A percentile compares a stretch with the other conserved stretches of the same genome.
Conservation (phyloP, 2,797 vertebrate genomes). For the Molothrus ater region DNA sequence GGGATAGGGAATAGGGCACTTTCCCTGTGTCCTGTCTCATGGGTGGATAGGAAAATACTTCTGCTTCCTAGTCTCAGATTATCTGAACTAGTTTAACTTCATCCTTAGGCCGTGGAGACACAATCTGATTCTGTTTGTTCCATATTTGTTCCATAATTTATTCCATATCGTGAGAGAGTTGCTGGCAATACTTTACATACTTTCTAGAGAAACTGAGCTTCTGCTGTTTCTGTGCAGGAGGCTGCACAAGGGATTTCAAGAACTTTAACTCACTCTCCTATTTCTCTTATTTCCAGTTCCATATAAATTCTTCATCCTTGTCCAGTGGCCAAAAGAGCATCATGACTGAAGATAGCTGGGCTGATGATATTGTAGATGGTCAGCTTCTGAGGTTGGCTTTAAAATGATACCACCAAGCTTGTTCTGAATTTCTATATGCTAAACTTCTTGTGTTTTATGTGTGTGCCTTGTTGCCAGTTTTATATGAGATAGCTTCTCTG, state of each 20-base stretch:
- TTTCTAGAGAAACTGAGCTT: not conserved
- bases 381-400: slow-evolving; percentile 44
- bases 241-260: not conserved
- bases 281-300: slow-evolving; percentile 23
- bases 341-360: slow-evolving; percentile 37
- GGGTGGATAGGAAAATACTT: not conserved
- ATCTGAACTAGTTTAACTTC: not conserved
- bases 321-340: not conserved
- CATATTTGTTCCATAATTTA: not conserved
- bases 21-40: not conserved
- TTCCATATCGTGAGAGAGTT: not conserved
- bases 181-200: not conserved
- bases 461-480: not conserved
- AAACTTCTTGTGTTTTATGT: not conserved
- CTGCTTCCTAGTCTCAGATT: not conserved
- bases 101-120: not conserved
- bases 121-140: not conserved
- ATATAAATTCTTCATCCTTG: not conserved
- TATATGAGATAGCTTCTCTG: not conserved
- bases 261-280: not conserved
- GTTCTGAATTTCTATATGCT: not conserved
- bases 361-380: not conserved
- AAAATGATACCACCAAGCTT: not conserved
- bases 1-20: not conserved
- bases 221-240: not conserved